These are phyloP conservation scores for Bagarius yarrelli DNA, from an alignment of 2,113 vertebrate species.

Conservation along the genomic window DNA sequence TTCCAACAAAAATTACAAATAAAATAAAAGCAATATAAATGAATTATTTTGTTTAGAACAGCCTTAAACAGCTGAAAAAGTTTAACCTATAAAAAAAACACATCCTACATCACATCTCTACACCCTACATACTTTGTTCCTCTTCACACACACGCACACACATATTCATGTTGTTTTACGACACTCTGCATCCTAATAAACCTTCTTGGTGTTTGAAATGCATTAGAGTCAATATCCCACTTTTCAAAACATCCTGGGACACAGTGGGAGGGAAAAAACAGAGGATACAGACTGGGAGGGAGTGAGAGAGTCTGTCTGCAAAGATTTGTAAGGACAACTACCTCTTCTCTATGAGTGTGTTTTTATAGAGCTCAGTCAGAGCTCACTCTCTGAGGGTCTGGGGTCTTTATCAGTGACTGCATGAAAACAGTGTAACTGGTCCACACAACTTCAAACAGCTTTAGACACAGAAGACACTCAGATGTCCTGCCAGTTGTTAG, in stretches of 20 bases:
- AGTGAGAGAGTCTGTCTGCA: constrained; percentile 51
- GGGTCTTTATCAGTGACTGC: constrained; percentile 25
- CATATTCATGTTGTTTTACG: constrained; percentile 61
- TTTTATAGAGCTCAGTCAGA: constrained; percentile 16
- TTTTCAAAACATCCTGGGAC: constrained; percentile 75
- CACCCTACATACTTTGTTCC: constrained; percentile 8
- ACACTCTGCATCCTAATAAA: constrained; percentile 75
- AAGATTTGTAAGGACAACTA: not conserved
- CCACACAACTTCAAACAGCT: constrained; percentile 51
- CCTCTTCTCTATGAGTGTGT: not conserved
- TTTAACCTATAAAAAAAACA: constrained; percentile 51
- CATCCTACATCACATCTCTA: constrained; percentile 6
- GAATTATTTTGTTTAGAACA: constrained; percentile 12
- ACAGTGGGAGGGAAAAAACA: constrained; percentile 53
- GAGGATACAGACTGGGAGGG: constrained; percentile 49
- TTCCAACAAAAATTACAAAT: not conserved
- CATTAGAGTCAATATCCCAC: constrained; percentile 77
- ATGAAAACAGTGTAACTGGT: constrained; percentile 8
- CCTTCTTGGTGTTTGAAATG: constrained; percentile 76
- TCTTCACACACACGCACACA: not conserved
- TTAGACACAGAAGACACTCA: constrained; percentile 61
- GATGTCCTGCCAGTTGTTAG: constrained; percentile 67
- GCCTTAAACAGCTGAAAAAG: constrained; percentile 6
- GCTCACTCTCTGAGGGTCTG: constrained; percentile 14
- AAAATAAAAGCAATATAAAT: not conserved